Percentiles rank a stretch among this genome's conserved stretches.
phyloP scores from a whole-genome alignment of 1,140 invertebrate genomes.

The Plectus sambesii region DNA sequence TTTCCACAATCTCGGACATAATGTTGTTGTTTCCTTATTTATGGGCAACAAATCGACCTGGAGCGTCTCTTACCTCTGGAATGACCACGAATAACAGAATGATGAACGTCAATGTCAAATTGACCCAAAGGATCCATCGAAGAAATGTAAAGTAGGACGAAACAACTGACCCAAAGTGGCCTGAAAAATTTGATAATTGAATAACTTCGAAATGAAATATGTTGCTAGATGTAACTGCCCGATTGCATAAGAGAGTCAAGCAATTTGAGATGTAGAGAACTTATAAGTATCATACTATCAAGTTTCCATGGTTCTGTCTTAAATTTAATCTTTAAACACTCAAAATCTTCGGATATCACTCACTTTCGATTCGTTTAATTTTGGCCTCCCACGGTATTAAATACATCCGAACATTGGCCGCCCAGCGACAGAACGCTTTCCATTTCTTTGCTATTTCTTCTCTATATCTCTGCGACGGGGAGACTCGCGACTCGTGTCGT shows the following conservation, averaged over 20 bases:
- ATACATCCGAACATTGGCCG: constrained; percentile 67
- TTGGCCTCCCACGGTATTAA: constrained; percentile 84
- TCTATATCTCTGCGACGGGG: constrained; percentile 20
- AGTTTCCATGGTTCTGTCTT: neutral
- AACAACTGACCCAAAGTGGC: constrained; percentile 88
- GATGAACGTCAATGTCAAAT: constrained; percentile 70
- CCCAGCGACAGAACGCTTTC: constrained; percentile 65
- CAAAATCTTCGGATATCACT: constrained; percentile 11
- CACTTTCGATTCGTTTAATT: constrained; percentile 90
- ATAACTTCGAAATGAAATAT: constrained; percentile 4
- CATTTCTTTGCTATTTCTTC: constrained; percentile 47
- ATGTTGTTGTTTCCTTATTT: neutral
- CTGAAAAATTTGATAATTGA: constrained; percentile 34
- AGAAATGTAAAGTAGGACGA: constrained; percentile 95
- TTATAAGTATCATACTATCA: constrained; percentile 3
- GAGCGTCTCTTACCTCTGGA: constrained; percentile 86
- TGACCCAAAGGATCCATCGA: constrained; percentile 91
- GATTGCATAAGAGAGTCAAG: neutral
- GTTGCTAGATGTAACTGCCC: no score
- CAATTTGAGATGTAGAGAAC: constrained; percentile 9
- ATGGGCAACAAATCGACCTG: constrained; percentile 5
- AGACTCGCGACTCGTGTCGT: constrained; percentile 37
- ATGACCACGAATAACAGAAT: constrained; percentile 75
- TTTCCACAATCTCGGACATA: neutral
- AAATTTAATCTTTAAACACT: neutral